phyloP scores from a whole-genome alignment of 2,888 invertebrate genomes.

The Philopedon plagiatum region DNA sequence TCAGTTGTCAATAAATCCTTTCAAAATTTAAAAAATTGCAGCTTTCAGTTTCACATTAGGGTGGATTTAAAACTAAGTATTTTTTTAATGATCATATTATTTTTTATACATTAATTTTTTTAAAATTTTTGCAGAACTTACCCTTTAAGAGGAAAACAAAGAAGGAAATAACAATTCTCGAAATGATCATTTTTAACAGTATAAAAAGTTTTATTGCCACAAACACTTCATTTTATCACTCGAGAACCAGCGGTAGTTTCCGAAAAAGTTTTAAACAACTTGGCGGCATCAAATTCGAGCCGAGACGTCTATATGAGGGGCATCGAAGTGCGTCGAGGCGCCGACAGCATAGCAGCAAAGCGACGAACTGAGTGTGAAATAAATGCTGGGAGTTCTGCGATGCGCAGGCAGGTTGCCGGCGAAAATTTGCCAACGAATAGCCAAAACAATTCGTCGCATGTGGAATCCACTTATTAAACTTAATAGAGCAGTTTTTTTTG shows the following conservation, averaged over 20 bases:
- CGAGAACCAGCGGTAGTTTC: constrained; percentile 15
- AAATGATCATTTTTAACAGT: constrained; percentile 30
- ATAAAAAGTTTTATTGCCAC: constrained; percentile 37
- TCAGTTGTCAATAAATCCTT: too few species aligned
- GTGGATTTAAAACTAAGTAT: too few species aligned
- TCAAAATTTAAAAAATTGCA: too few species aligned
- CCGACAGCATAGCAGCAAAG: constrained; percentile 51
- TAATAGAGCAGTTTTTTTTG: constrained; percentile 22
- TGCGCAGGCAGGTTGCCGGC: constrained; percentile 39
- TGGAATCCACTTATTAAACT: constrained; percentile 20
- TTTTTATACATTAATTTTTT: not conserved
- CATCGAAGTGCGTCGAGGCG: constrained; percentile 54
- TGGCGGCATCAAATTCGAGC: constrained; percentile 45
- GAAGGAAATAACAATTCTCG: constrained; percentile 32
- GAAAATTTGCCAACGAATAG: constrained; percentile 34
- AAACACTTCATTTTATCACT: constrained; percentile 46
- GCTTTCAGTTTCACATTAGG: too few species aligned
- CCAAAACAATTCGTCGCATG: constrained; percentile 32
- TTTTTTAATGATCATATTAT: too few species aligned
- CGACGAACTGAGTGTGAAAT: constrained; percentile 49
- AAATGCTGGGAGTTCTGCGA: constrained; percentile 38
- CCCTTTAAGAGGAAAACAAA: constrained; percentile 38
- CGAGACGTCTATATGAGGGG: constrained; percentile 53
- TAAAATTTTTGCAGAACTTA: constrained; percentile 23
- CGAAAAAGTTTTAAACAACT: constrained; percentile 38